Evolutionary conservation across 2,797 vertebrate species (phyloP).

Genomic region (Catostomus latipinnis): DNA sequence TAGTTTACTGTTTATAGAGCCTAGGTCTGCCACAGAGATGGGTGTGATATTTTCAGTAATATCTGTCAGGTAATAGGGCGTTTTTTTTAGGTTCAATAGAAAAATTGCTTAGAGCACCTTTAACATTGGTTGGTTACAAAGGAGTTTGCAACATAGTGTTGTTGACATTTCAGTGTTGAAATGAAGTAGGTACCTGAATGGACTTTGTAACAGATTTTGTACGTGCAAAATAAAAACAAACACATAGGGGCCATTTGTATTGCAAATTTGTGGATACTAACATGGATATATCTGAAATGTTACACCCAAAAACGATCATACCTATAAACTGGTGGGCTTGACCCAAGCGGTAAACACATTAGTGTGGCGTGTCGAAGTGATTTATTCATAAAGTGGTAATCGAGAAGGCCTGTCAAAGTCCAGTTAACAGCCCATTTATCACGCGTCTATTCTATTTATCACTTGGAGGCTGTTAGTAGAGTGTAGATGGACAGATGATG

Average conservation of each 20-base stretch:
- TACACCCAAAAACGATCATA: slow-evolving; percentile 28
- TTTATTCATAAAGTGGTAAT: slow-evolving; percentile 78
- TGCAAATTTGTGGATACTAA: slow-evolving; percentile 10
- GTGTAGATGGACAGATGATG: slow-evolving; percentile 49
- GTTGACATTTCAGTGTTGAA: background rate
- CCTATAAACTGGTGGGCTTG: slow-evolving; percentile 47
- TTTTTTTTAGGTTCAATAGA: no score
- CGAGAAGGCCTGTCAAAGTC: slow-evolving; percentile 69
- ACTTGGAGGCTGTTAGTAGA: slow-evolving; percentile 55
- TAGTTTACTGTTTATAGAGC: no score
- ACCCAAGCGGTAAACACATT: slow-evolving; percentile 67
- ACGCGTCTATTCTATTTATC: slow-evolving; percentile 72
- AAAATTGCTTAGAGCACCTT: no score
- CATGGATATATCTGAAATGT: slow-evolving; percentile 23
- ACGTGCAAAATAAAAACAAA: background rate
- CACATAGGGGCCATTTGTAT: background rate
- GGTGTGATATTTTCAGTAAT: no score
- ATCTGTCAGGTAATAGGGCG: no score
- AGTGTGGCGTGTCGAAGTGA: slow-evolving; percentile 59
- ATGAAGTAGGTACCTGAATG: background rate
- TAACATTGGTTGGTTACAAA: background rate
- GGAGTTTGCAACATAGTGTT: background rate
- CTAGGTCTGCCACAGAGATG: no score
- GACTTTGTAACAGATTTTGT: background rate
- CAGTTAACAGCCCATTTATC: slow-evolving; percentile 74